Percentiles rank a stretch among this genome's conserved stretches.
phyloP scores from a whole-genome alignment of 2,113 vertebrate genomes.

The Pterocles burchelli region DNA sequence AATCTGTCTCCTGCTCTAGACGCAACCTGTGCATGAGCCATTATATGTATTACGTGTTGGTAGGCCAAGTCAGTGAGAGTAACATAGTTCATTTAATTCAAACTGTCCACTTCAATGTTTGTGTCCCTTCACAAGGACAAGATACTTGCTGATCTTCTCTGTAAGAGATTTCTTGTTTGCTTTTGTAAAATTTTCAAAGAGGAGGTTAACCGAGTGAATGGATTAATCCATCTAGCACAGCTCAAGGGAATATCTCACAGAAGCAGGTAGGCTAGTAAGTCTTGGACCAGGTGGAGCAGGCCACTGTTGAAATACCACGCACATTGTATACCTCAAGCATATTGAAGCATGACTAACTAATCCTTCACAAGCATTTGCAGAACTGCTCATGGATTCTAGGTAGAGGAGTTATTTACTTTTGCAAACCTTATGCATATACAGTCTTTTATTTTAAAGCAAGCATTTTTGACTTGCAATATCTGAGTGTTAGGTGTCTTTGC shows the following conservation, averaged over 20 bases:
- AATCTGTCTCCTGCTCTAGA: background rate
- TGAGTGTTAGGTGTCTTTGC: background rate
- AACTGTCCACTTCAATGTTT: background rate
- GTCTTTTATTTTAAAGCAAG: background rate
- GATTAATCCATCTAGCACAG: background rate
- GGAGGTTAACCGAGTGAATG: background rate
- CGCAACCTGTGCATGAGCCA: accelerated
- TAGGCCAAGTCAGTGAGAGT: background rate
- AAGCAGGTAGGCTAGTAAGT: background rate
- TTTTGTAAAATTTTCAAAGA: background rate
- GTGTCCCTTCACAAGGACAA: background rate
- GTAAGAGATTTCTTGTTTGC: background rate
- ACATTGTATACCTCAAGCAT: background rate
- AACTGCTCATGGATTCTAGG: background rate
- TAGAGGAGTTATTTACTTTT: background rate
- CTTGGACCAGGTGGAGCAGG: background rate
- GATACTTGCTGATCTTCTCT: background rate
- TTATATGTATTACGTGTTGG: background rate
- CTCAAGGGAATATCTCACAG: background rate
- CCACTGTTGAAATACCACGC: background rate
- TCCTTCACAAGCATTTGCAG: background rate
- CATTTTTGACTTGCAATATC: background rate
- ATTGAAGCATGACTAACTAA: background rate
- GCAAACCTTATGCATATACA: background rate
- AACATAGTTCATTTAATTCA: background rate